These are phyloP conservation scores for Euura saliciscinereae DNA, from an alignment of 1,140 invertebrate genomes.

Conservation along the genomic window DNA sequence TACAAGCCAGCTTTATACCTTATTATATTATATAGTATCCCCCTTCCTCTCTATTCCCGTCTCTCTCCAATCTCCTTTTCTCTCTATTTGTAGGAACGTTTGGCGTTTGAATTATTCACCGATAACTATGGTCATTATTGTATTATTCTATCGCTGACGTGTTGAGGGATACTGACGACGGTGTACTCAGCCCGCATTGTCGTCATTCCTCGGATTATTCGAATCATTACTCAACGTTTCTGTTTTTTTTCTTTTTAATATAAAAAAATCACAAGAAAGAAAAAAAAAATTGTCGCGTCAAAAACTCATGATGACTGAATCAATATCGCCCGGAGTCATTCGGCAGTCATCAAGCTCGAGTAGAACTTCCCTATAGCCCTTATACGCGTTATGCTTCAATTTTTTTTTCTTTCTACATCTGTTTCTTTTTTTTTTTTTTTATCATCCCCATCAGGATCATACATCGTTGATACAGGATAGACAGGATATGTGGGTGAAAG, in stretches of 20 bases:
- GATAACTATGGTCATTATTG: constrained; percentile 9
- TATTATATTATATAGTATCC: neutral
- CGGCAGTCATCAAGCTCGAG: constrained; percentile 49
- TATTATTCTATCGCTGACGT: constrained; percentile 3
- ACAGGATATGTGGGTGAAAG: constrained; percentile 22
- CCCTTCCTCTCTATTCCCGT: constrained; percentile 16
- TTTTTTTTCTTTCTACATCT: neutral
- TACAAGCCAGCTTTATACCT: constrained; percentile 6
- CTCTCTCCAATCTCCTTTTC: constrained; percentile 18
- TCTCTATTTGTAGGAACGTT: neutral
- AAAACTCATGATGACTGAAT: constrained; percentile 31
- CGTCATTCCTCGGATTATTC: no score
- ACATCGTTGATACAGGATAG: no score
- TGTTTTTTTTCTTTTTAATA: neutral
- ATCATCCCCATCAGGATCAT: no score
- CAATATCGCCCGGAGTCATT: constrained; percentile 58
- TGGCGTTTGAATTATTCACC: constrained; percentile 5
- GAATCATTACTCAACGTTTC: no score
- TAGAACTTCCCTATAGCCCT: neutral
- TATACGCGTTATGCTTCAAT: no score
- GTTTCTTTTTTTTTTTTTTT: constrained; percentile 12
- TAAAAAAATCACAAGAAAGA: neutral
- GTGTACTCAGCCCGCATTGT: no score
- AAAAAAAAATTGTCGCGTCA: neutral
- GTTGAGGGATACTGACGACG: neutral